Evolutionary conservation across 35 echinoderm and acorn worm species (phyloP).

Genomic region (Apostichopus japonicus): DNA sequence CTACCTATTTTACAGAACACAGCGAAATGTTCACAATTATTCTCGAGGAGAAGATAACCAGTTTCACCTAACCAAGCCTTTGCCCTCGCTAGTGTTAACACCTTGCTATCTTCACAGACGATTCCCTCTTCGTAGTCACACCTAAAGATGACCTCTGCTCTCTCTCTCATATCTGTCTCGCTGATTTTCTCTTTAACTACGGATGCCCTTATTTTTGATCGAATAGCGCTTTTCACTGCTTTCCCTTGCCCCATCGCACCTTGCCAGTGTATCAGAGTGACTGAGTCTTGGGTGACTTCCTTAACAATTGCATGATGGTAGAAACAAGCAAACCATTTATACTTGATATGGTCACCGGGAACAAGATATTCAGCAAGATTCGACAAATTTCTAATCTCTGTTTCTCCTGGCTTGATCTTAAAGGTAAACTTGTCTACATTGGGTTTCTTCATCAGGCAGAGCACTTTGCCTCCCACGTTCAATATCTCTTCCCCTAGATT

Average conservation of each 20-base stretch:
- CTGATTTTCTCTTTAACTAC: not conserved
- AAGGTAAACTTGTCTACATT: not conserved
- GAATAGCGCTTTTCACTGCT: not conserved
- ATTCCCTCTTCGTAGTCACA: not conserved
- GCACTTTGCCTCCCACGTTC: not conserved
- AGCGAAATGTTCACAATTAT: constrained; percentile 12
- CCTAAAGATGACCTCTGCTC: not conserved
- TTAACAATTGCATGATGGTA: constrained; percentile 18
- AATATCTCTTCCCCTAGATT: not conserved
- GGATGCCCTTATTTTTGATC: not conserved
- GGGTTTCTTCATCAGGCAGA: not conserved
- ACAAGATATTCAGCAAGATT: not conserved
- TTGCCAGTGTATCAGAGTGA: constrained; percentile 16
- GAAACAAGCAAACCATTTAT: not conserved
- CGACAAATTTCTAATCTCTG: not conserved
- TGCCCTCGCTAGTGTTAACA: not conserved
- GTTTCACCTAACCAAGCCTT: not conserved
- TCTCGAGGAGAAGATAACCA: not conserved
- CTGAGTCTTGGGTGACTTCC: not conserved
- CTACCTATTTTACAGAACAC: constrained; percentile 8
- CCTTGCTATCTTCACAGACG: not conserved
- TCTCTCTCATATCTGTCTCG: not conserved
- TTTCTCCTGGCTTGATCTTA: not conserved
- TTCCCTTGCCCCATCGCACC: not conserved
- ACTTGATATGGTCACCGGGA: constrained; percentile 8